Conservation (phyloP, 2,113 vertebrate genomes). For the Mellivora capensis region DNA sequence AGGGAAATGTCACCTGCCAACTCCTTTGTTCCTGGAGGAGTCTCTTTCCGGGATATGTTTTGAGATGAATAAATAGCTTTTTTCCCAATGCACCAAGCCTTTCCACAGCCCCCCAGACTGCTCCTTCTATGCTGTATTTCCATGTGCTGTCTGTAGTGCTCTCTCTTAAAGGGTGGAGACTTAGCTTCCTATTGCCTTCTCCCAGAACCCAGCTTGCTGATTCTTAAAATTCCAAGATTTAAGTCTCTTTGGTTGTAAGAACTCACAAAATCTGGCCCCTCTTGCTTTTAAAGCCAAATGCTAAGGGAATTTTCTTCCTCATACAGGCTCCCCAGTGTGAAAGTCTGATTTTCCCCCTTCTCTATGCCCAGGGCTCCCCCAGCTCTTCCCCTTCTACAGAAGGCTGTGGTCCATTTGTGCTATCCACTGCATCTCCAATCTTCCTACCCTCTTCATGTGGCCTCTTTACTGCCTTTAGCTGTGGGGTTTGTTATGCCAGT, state of each 20-base stretch:
- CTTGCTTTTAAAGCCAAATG: neutral
- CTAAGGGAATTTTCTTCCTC: neutral
- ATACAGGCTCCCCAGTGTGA: neutral
- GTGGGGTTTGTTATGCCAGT: neutral
- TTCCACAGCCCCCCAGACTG: neutral
- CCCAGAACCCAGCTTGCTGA: neutral
- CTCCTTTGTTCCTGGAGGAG: neutral
- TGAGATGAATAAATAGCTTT: neutral
- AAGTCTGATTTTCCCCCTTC: neutral
- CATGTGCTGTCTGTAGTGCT: neutral
- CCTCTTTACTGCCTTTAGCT: neutral
- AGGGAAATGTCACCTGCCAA: neutral
- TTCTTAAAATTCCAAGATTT: neutral
- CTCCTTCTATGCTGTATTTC: neutral
- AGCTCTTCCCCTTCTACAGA: neutral
- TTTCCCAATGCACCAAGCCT: neutral
- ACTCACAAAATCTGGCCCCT: neutral
- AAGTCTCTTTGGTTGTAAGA: neutral
- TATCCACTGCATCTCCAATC: neutral
- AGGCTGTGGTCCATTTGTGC: neutral
- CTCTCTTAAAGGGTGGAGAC: neutral
- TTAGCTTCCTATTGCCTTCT: neutral
- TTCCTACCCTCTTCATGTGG: neutral
- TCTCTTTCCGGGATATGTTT: neutral
- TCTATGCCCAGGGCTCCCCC: neutral